These are phyloP conservation scores for Melanogrammus aeglefinus DNA, from an alignment of 2,797 vertebrate species.

Conservation along the genomic window DNA sequence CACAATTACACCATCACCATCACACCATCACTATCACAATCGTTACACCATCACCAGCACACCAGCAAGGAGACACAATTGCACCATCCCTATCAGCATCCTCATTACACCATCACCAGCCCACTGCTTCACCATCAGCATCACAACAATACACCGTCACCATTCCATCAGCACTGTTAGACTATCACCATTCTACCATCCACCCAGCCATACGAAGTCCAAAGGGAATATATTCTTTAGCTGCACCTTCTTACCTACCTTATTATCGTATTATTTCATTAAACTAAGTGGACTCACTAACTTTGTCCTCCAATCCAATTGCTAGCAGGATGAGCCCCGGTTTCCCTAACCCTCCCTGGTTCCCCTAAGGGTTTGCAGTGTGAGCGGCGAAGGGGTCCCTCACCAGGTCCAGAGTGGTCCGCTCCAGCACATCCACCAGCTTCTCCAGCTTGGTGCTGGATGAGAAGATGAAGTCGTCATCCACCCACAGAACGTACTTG, in stretches of 20 bases:
- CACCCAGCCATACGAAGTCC: background rate
- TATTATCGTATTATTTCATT: background rate
- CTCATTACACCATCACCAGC: too few relatives aligned
- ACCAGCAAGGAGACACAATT: too few relatives aligned
- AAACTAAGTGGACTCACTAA: background rate
- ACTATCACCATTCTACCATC: too few relatives aligned
- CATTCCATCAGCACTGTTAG: too few relatives aligned
- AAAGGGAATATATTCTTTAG: background rate
- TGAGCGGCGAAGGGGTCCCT: conserved; percentile 27
- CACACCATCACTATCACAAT: too few relatives aligned
- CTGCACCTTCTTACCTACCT: background rate
- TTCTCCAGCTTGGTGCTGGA: conserved; percentile 86
- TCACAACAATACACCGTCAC: too few relatives aligned
- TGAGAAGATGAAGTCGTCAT: conserved; percentile 92
- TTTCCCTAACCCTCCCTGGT: too few relatives aligned
- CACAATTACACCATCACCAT: background rate
- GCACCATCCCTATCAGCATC: too few relatives aligned
- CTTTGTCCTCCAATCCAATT: background rate
- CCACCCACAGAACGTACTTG: conserved; percentile 93
- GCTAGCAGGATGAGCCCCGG: too few relatives aligned
- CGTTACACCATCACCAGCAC: too few relatives aligned
- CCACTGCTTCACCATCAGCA: too few relatives aligned
- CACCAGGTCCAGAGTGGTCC: conserved; percentile 88
- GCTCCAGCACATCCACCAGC: conserved; percentile 89
- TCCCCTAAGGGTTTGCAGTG: background rate